A percentile compares a stretch with the other conserved stretches of the same genome.
Evolutionary conservation across 1,140 invertebrate genomes (phyloP).

Genomic region (Procambarus virginalis): DNA sequence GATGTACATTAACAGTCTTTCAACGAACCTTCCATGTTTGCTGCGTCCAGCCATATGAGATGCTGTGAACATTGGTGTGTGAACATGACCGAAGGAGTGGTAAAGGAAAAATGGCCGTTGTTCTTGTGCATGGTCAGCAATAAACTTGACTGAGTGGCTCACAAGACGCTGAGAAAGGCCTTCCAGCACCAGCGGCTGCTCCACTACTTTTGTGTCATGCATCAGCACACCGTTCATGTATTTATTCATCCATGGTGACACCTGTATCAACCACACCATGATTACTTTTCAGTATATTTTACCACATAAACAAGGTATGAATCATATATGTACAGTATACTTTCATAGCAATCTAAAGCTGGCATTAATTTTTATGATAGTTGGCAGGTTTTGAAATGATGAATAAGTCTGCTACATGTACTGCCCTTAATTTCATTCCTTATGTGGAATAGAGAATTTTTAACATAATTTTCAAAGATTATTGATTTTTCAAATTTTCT

Average conservation of each 20-base stretch:
- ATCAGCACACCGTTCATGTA: conserved; percentile 74
- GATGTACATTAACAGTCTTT: too few relatives aligned
- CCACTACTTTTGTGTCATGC: conserved; percentile 70
- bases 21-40: conserved; percentile 51
- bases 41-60: conserved; percentile 70
- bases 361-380: too few relatives aligned
- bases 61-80: conserved; percentile 71
- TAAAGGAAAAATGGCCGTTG: conserved; percentile 61
- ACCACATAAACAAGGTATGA: too few relatives aligned
- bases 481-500: too few relatives aligned
- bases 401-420: too few relatives aligned
- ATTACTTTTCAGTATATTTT: background rate
- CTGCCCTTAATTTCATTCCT: too few relatives aligned
- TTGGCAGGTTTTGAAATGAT: too few relatives aligned
- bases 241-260: conserved; percentile 62
- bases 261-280: background rate
- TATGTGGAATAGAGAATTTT: too few relatives aligned
- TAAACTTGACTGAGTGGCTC: conserved; percentile 67
- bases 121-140: conserved; percentile 52
- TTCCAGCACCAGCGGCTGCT: conserved; percentile 71
- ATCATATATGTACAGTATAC: too few relatives aligned
- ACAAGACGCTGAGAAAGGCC: conserved; percentile 71
- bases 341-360: background rate
- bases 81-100: conserved; percentile 72
- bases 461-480: too few relatives aligned